Evolutionary conservation across 2,888 invertebrate genomes (phyloP), one percentile per base, ranked within the genome.

Genomic region (Stratiomys singularior): DNA sequence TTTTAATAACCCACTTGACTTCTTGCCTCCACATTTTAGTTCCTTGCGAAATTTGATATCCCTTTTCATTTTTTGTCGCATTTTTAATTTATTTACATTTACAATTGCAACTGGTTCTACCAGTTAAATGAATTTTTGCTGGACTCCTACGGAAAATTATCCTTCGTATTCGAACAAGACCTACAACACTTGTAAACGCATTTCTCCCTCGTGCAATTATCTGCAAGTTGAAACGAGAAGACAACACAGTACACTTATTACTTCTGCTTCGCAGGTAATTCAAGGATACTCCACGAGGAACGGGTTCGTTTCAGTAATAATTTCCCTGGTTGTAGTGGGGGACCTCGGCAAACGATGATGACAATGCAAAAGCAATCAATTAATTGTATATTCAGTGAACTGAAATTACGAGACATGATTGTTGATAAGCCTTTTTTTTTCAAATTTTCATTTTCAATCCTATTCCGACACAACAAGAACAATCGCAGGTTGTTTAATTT

Each of bases 1-100:
- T 76, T 76, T 76, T 76, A 76, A 76, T 63, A 76, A 76, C 64
- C 76, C 76, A 64, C 76, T 76, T 76, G 63, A 76, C 28, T 23
- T 37, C 13, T 30, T n/a, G 27, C 52, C 71, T 27, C 9, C 37
- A 37, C 37, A 37, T 71, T n/a, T 1, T 15, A 1, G n/a, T 58
- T 74, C 58, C 13, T 60, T 58, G 15, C 69, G 23, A 52, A 56
- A 74, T 74, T 74, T 37, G 37, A 58, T 27, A n/a, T 58, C 56
- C n/a, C 23, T 60, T 60, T 74, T 21, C 1, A 37, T 37, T 21
- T 13, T 56, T 21, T 44, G 18, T 37, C 18, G 9, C 37, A 21
- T 67, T 67, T 69, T 69, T 69, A 44, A 69, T 72, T 72, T 56
- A 72, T 72, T 25, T 58, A 30, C 23, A 74, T 74, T 74, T 74